A percentile compares a stretch with the other conserved stretches of the same genome.
Conservation (phyloP, 1,140 invertebrate genomes). For the Marisa cornuarietis region DNA sequence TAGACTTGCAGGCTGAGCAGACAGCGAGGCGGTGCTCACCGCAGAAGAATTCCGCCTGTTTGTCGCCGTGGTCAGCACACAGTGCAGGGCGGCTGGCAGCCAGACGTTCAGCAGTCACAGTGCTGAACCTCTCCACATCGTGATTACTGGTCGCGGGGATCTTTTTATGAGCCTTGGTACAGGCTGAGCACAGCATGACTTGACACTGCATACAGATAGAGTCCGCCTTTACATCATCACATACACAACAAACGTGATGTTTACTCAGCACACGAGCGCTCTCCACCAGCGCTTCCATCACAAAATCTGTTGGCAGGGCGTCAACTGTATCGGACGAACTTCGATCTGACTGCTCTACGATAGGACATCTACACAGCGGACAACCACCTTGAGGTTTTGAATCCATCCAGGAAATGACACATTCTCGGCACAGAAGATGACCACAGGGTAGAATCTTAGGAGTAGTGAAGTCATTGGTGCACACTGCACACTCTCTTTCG, state of each 20-base stretch:
- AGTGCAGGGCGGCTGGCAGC: neutral
- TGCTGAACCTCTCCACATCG: neutral
- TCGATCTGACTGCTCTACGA: neutral
- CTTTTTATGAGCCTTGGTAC: neutral
- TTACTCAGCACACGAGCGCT: neutral
- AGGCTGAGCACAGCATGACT: neutral
- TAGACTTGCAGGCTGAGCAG: neutral
- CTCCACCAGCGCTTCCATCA: conserved; percentile 9
- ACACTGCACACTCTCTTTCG: conserved; percentile 3
- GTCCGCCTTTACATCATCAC: conserved; percentile 2
- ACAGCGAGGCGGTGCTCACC: neutral
- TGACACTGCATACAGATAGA: neutral
- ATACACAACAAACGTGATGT: conserved; percentile 6
- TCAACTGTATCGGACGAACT: neutral
- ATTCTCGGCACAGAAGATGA: conserved; percentile 5
- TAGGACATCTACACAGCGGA: neutral
- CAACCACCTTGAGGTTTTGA: neutral
- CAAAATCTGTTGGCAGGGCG: neutral
- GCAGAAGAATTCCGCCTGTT: neutral
- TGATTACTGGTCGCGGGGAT: neutral
- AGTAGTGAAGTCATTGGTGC: neutral
- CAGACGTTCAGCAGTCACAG: neutral
- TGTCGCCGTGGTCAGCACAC: neutral
- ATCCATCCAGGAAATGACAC: conserved; percentile 1
- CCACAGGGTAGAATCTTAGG: conserved; percentile 14